Percentiles rank a stretch among this genome's conserved stretches.
Evolutionary conservation across 2,113 vertebrate genomes (phyloP).

Genomic region (Strix aluco): DNA sequence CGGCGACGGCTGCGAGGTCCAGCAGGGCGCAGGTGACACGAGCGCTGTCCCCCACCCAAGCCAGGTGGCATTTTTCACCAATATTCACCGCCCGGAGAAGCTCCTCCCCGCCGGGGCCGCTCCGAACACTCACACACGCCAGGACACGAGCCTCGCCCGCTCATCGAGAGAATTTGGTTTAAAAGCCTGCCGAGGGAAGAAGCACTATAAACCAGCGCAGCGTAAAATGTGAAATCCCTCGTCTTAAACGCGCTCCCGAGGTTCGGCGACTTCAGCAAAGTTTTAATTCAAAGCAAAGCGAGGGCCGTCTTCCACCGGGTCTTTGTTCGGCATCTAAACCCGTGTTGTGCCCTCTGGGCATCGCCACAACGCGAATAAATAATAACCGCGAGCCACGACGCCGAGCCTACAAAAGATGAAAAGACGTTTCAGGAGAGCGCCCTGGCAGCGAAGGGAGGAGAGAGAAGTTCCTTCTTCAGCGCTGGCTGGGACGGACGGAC

Average conservation of each 20-base stretch:
- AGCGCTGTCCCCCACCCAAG: not conserved
- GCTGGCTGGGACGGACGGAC: not conserved
- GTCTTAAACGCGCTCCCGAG: fast-evolving
- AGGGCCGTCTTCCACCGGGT: fast-evolving
- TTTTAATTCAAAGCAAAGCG: not conserved
- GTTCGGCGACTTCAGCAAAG: not conserved
- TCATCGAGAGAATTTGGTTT: not conserved
- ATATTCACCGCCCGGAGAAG: not conserved
- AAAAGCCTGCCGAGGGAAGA: not conserved
- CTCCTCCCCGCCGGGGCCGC: not conserved
- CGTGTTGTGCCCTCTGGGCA: not conserved
- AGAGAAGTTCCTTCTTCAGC: not conserved
- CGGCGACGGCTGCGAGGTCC: not conserved
- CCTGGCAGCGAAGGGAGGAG: not conserved
- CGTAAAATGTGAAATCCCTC: not conserved
- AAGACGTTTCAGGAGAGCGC: not conserved
- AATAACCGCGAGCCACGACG: not conserved
- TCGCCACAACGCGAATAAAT: not conserved
- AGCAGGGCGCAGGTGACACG: fast-evolving
- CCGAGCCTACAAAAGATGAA: not conserved
- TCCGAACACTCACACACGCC: not conserved
- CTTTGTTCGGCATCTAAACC: not conserved
- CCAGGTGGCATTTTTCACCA: not conserved
- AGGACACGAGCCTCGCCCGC: not conserved
- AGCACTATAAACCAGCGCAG: not conserved